Evolutionary conservation across 2,113 vertebrate species (phyloP).

Genomic region (Athene cunicularia): DNA sequence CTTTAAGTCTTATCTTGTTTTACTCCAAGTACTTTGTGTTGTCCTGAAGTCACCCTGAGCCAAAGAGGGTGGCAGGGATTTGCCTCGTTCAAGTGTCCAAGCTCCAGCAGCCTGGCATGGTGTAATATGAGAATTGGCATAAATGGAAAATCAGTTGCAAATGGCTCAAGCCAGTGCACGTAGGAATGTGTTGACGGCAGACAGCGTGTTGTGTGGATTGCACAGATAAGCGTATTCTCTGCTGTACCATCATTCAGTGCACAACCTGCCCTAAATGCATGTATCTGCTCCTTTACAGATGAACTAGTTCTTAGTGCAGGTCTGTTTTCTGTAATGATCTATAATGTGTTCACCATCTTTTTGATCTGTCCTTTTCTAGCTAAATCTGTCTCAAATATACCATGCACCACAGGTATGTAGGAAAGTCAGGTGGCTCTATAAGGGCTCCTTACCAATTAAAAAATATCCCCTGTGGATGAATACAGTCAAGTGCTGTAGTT

Average conservation of each 20-base stretch:
- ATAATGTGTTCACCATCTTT: background rate
- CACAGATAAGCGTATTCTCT: conserved; percentile 38
- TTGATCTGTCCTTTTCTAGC: conserved; percentile 13
- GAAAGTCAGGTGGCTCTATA: conserved; percentile 22
- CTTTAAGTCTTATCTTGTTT: conserved; percentile 24
- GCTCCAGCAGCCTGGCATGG: background rate
- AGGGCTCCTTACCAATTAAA: conserved; percentile 60
- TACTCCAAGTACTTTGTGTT: conserved; percentile 13
- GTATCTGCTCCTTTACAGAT: conserved; percentile 3
- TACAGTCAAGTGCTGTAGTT: conserved; percentile 1
- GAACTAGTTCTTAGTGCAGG: background rate
- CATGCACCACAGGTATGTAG: background rate
- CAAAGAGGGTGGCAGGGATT: conserved; percentile 18
- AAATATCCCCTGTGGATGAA: conserved; percentile 24
- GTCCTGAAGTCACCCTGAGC: conserved; percentile 51
- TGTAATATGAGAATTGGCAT: conserved; percentile 24
- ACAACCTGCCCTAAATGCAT: background rate
- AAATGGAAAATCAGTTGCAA: conserved; percentile 55
- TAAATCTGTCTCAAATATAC: conserved; percentile 29
- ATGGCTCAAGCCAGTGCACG: background rate
- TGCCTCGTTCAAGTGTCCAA: conserved; percentile 9
- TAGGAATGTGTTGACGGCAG: conserved; percentile 43
- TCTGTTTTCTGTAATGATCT: conserved; percentile 20
- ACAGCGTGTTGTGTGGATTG: conserved; percentile 10
- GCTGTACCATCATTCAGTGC: background rate